phyloP scores from a whole-genome alignment of 64 coral and sea anemone species.

The Dendronephthya gigantea region DNA sequence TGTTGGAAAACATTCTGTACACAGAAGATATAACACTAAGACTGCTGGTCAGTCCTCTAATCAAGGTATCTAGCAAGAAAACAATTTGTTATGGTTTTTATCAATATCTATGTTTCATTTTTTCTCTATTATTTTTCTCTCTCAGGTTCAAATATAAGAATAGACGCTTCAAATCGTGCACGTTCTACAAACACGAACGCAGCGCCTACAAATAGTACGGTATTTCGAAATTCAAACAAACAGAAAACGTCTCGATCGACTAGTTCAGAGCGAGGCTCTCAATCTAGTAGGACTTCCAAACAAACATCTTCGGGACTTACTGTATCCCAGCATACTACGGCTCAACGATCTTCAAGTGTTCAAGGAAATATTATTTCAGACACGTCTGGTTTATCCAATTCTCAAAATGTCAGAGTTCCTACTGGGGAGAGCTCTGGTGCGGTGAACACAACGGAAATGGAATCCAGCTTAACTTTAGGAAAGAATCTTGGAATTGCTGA shows the following conservation, averaged over 20 bases:
- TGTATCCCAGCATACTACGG: background rate
- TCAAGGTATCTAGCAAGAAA: background rate
- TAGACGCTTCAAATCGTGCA: background rate
- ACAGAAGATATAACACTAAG: background rate
- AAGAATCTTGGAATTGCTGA: background rate
- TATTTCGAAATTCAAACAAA: conserved; percentile 9
- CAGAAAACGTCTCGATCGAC: background rate
- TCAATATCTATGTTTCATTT: background rate
- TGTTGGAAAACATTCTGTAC: conserved; percentile 9
- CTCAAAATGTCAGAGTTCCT: background rate
- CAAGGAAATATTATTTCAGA: background rate
- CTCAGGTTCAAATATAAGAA: background rate
- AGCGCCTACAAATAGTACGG: background rate
- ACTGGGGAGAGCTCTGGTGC: background rate
- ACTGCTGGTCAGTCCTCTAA: conserved; percentile 13
- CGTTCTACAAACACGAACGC: background rate
- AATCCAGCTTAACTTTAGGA: background rate
- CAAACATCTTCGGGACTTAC: no score
- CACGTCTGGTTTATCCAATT: background rate
- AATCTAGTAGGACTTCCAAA: background rate
- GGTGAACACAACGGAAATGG: background rate
- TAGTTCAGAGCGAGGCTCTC: background rate
- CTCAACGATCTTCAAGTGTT: background rate
- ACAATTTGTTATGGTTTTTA: no score
- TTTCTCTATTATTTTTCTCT: background rate